Conservation (phyloP, 2,113 vertebrate species). For the Pachypanchax playfairii region DNA sequence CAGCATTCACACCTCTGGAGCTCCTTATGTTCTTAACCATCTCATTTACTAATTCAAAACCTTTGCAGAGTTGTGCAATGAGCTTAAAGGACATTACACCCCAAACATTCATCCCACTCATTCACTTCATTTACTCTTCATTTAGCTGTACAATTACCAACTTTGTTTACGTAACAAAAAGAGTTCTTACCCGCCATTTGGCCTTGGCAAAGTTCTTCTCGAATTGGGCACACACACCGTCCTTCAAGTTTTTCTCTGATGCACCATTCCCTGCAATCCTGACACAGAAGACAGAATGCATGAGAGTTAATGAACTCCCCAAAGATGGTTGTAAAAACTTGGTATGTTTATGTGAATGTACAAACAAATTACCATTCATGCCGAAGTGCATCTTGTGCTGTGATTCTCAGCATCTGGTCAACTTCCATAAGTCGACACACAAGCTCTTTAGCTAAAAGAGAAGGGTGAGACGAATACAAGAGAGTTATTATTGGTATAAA, state of each 20-base stretch:
- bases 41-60: conserved; percentile 30
- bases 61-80: conserved; percentile 23
- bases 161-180: neutral
- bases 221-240: conserved; percentile 86
- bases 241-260: conserved; percentile 86
- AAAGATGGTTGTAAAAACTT: neutral
- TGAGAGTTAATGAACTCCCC: conserved; percentile 6
- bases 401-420: conserved; percentile 86
- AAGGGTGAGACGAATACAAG: too few species aligned
- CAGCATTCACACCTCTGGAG: conserved; percentile 42
- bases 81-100: conserved; percentile 19
- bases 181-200: conserved; percentile 84
- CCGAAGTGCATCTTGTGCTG: conserved; percentile 82
- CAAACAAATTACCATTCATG: conserved; percentile 78
- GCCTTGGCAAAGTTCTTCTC: conserved; percentile 90
- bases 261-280: conserved; percentile 88
- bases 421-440: conserved; percentile 86
- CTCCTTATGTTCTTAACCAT: conserved; percentile 27
- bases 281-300: conserved; percentile 27
- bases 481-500: too few species aligned
- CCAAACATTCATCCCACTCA: neutral
- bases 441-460: conserved; percentile 82
- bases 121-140: neutral
- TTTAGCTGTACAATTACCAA: conserved; percentile 7
- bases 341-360: neutral